phyloP scores from a whole-genome alignment of 2,888 invertebrate species.

The Papilio elwesi region DNA sequence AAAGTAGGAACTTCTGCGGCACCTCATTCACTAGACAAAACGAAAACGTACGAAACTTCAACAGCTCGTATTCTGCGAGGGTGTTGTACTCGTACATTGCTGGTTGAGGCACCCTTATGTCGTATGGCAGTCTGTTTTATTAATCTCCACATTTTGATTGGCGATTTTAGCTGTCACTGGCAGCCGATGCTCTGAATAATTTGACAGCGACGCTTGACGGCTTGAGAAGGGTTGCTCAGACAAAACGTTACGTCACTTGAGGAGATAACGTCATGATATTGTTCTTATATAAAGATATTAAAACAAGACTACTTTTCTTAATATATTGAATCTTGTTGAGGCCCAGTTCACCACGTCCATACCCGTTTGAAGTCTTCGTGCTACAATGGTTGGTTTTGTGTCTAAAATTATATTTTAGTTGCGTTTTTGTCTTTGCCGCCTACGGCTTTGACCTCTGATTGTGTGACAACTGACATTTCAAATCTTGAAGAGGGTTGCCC shows the following conservation, averaged over 20 bases:
- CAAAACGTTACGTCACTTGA: slow-evolving; percentile 1
- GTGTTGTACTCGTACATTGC: too few relatives aligned
- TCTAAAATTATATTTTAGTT: neutral
- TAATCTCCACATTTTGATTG: neutral
- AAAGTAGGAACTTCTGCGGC: too few relatives aligned
- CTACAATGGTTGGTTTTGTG: too few relatives aligned
- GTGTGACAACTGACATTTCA: slow-evolving; percentile 18
- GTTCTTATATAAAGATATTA: slow-evolving; percentile 13
- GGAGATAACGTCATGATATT: slow-evolving; percentile 5
- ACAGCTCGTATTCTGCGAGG: too few relatives aligned
- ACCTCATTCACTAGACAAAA: too few relatives aligned
- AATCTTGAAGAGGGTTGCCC: slow-evolving; percentile 19
- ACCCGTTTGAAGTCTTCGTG: too few relatives aligned
- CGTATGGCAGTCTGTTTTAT: neutral
- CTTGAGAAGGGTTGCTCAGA: slow-evolving; percentile 25
- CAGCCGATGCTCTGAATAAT: slow-evolving; percentile 11
- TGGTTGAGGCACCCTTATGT: too few relatives aligned
- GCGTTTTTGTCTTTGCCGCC: slow-evolving; percentile 1
- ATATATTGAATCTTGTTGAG: too few relatives aligned
- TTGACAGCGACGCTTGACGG: slow-evolving; percentile 10
- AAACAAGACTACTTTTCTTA: neutral
- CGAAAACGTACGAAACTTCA: too few relatives aligned
- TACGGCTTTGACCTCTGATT: slow-evolving; percentile 7
- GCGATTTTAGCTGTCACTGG: slow-evolving; percentile 2
- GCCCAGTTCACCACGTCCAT: too few relatives aligned